phyloP scores from a whole-genome alignment of 2,113 vertebrate genomes.

The Larimichthys polyactis region DNA sequence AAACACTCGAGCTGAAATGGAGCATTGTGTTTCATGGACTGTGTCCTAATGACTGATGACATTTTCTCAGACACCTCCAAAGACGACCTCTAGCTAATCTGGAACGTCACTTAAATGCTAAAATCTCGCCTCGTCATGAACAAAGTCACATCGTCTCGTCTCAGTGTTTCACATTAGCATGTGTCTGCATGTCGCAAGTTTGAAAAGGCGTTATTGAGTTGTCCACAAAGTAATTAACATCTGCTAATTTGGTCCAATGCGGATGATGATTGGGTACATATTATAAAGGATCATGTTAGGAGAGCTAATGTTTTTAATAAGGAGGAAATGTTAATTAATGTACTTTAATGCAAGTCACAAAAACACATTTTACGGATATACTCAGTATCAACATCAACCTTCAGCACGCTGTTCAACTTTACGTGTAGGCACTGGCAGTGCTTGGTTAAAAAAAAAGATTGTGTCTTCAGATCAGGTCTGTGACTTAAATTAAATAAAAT shows the following conservation, averaged over 20 bases:
- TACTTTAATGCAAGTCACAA: too few species aligned
- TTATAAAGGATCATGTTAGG: too few species aligned
- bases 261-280: too few species aligned
- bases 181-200: slow-evolving; percentile 22
- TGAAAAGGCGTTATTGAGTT: background rate
- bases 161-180: slow-evolving; percentile 18
- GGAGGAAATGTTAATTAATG: too few species aligned
- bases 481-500: too few species aligned
- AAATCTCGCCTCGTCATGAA: slow-evolving; percentile 52
- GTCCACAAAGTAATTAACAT: background rate
- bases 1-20: slow-evolving; percentile 76
- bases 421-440: too few species aligned
- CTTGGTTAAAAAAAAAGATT: too few species aligned
- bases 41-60: slow-evolving; percentile 83
- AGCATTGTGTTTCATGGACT: slow-evolving; percentile 79
- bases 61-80: slow-evolving; percentile 78
- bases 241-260: background rate
- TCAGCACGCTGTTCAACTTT: too few species aligned
- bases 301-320: too few species aligned
- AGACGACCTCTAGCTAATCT: slow-evolving; percentile 68
- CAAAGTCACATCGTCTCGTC: slow-evolving; percentile 41
- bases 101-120: slow-evolving; percentile 70
- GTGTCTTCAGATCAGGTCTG: too few species aligned
- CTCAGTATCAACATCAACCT: too few species aligned
- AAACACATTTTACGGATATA: too few species aligned